phyloP scores from a whole-genome alignment of 2,797 vertebrate species.

The Cryptoprocta ferox region DNA sequence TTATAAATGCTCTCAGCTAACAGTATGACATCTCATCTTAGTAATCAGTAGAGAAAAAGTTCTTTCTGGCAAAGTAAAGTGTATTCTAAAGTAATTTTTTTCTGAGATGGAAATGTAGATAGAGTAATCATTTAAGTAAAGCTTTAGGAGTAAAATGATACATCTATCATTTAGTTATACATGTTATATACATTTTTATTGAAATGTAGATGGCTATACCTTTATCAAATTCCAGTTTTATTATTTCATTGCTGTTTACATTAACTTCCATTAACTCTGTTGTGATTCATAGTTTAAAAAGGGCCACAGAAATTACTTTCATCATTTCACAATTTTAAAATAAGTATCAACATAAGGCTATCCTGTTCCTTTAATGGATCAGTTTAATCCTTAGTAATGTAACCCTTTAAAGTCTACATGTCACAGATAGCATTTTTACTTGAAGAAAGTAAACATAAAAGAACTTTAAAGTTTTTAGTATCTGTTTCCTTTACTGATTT shows the following conservation, averaged over 20 bases:
- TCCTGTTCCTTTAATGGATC: constrained; percentile 84
- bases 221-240: constrained; percentile 85
- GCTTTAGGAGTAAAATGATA: constrained; percentile 81
- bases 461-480: constrained; percentile 77
- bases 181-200: constrained; percentile 77
- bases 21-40: constrained; percentile 52
- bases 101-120: constrained; percentile 57
- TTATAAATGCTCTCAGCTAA: constrained; percentile 71
- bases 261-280: constrained; percentile 88
- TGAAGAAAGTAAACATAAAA: constrained; percentile 75
- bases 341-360: constrained; percentile 82
- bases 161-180: constrained; percentile 78
- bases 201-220: constrained; percentile 81
- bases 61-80: constrained; percentile 67
- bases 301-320: constrained; percentile 84
- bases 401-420: constrained; percentile 85
- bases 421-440: constrained; percentile 84
- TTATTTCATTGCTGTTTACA: constrained; percentile 85
- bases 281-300: constrained; percentile 86
- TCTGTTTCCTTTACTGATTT: constrained; percentile 76
- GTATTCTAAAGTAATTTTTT: constrained; percentile 48
- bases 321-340: constrained; percentile 85
- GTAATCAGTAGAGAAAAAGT: constrained; percentile 45
- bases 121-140: constrained; percentile 76
- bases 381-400: constrained; percentile 86